phyloP scores from a whole-genome alignment of 2,888 invertebrate species.

The Myathropa florea region DNA sequence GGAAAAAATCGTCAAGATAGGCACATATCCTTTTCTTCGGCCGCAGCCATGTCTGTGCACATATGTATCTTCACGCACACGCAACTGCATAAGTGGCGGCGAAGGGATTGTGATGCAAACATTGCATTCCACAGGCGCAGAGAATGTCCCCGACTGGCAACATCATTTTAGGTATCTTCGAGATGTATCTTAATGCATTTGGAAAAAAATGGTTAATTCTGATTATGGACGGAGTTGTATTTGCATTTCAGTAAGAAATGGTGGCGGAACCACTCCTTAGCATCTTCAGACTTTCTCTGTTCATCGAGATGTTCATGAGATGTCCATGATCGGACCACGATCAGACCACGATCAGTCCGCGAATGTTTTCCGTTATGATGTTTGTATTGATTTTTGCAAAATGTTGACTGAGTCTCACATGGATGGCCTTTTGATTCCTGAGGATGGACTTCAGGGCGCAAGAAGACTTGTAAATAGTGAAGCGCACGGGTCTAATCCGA shows the following conservation, averaged over 20 bases:
- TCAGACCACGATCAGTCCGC: too few relatives aligned
- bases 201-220: conserved; percentile 3
- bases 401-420: not conserved
- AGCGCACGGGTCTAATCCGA: too few relatives aligned
- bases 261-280: not conserved
- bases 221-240: conserved; percentile 9
- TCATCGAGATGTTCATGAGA: not conserved
- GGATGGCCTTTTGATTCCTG: not conserved
- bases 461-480: too few relatives aligned
- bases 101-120: not conserved
- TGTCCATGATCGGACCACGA: too few relatives aligned
- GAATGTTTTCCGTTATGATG: too few relatives aligned
- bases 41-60: not conserved
- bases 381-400: too few relatives aligned
- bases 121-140: conserved; percentile 4
- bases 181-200: conserved; percentile 34
- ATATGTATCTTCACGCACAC: not conserved
- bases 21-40: not conserved
- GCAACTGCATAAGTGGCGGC: not conserved
- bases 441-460: too few relatives aligned
- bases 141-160: conserved; percentile 18
- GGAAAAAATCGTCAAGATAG: not conserved
- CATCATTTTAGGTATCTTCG: conserved; percentile 37
- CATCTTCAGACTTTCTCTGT: not conserved
- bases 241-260: conserved; percentile 28